Evolutionary conservation across 64 coral and sea anemone genomes (phyloP), one percentile per base, ranked within the genome.

Genomic region (Montipora cactus): DNA sequence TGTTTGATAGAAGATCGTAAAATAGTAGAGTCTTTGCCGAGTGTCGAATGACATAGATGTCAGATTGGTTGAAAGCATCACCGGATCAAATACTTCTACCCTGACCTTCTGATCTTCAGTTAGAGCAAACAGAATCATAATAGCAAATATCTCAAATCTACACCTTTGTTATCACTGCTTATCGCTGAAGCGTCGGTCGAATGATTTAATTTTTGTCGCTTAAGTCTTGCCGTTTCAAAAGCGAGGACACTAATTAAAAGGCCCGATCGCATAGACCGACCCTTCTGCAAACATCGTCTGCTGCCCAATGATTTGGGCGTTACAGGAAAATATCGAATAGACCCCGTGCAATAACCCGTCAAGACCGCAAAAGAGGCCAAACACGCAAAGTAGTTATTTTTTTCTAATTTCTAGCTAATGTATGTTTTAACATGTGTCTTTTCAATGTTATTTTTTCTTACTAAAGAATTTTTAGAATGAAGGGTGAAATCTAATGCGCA

Each of bases 201-300:
- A 51, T 86, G 82, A 86, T 86, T 86, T 86, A 86, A 86, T 86
- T 86, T 71, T 86, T 86, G 82, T 86, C 82, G 62, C 66, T 86
- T 50, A 16, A 86, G 82, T 86, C 64, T 21, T 86, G 19, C 82
- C 50, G 62, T 86, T 21, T 86, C 66, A 49, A 71, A 70, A 86
- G 66, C 82, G 82, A 49, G 47, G 82, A 86, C 82, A 86, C 82
- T 86, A 86, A 86, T 86, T 86, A 86, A 72, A 49, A 71, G 45
- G 21, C 44, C 44, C n/a, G 61, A 28, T 49, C n/a, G 82, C 22
- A 28, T 67, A 67, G 61, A 18, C 61, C 81, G 37, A 37, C 37
- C 37, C 62, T 51, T 45, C 47, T 70, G 82, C 66, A 71, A 84
- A 86, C 18, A 50, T 51, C 46, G 0, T 18, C 66, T 8, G 47